Evolutionary conservation across 2,113 vertebrate species (phyloP).

Genomic region (Lamprotornis superbus): DNA sequence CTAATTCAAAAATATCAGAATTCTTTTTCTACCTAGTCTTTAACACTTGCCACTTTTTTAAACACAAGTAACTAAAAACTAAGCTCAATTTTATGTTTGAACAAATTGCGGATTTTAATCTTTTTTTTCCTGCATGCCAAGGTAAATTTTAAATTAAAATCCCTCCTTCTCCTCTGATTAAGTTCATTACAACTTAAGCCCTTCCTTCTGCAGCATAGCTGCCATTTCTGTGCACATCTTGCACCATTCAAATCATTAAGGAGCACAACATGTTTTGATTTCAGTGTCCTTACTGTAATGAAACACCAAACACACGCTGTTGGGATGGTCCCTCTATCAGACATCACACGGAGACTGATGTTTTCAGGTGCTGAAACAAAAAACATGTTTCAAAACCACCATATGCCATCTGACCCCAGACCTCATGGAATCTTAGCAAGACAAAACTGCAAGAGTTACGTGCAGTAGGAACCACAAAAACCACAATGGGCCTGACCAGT

Average conservation of each 20-base stretch:
- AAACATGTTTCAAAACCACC: neutral
- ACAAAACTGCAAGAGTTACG: neutral
- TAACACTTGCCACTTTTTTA: neutral
- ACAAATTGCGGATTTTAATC: neutral
- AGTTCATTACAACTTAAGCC: neutral
- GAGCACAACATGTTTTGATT: neutral
- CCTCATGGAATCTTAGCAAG: neutral
- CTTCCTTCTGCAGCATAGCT: neutral
- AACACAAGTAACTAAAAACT: neutral
- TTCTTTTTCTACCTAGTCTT: neutral
- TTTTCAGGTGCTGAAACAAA: neutral
- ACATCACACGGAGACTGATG: neutral
- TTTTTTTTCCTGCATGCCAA: neutral
- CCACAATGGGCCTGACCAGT: neutral
- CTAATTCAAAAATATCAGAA: neutral
- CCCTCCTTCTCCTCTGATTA: neutral
- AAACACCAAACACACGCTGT: accelerated
- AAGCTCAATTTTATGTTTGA: neutral
- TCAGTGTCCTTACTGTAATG: neutral
- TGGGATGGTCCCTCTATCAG: neutral
- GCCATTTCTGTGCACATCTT: neutral
- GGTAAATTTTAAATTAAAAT: neutral
- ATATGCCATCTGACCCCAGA: neutral
- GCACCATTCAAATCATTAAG: neutral
- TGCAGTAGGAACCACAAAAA: neutral